phyloP scores from a whole-genome alignment of 1,140 invertebrate species.

The Zaprionus nigranus region DNA sequence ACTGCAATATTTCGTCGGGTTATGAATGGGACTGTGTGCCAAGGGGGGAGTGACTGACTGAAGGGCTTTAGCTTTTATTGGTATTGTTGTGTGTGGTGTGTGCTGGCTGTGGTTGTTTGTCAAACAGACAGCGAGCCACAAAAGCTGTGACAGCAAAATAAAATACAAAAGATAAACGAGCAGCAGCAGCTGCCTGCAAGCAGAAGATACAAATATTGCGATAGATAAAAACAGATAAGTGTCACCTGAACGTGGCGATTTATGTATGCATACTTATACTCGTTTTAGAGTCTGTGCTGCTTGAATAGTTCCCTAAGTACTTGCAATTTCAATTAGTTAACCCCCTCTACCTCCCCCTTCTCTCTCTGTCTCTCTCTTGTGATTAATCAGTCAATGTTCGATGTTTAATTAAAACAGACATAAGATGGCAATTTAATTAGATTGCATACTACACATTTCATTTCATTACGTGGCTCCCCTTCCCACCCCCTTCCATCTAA shows the following conservation, averaged over 20 bases:
- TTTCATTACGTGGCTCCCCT: neutral
- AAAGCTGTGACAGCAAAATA: slow-evolving; percentile 37
- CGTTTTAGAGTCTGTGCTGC: neutral
- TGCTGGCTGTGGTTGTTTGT: slow-evolving; percentile 26
- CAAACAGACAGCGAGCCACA: slow-evolving; percentile 26
- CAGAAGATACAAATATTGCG: slow-evolving; percentile 34
- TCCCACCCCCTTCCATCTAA: neutral
- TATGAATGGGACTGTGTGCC: neutral
- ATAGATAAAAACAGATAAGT: slow-evolving; percentile 24
- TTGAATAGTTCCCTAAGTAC: neutral
- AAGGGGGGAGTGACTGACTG: neutral
- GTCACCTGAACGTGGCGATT: slow-evolving; percentile 16
- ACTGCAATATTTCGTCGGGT: neutral
- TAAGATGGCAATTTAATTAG: slow-evolving; percentile 38
- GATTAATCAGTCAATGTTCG: slow-evolving; percentile 26
- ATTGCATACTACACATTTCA: slow-evolving; percentile 25
- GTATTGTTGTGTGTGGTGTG: slow-evolving; percentile 2
- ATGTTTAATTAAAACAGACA: slow-evolving; percentile 56
- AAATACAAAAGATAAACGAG: slow-evolving; percentile 30
- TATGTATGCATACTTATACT: neutral
- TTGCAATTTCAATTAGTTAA: neutral
- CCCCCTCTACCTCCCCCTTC: neutral
- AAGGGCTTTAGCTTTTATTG: slow-evolving; percentile 23
- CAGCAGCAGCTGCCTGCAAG: slow-evolving; percentile 12
- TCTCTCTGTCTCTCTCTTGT: neutral